Conservation (phyloP, 2,797 vertebrate species). For the Siniperca scherzeri region DNA sequence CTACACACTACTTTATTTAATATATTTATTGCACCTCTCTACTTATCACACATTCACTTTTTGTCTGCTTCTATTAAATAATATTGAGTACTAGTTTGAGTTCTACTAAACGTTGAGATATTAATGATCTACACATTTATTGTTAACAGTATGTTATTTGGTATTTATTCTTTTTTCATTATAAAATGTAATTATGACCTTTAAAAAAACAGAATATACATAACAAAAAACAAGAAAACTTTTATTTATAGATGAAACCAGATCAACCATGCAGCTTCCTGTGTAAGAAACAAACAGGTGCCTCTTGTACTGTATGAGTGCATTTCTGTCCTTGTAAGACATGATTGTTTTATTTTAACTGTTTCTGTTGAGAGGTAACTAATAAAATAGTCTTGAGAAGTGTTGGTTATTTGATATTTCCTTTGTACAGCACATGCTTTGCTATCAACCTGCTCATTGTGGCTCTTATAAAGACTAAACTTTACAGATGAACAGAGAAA, state of each 20-base stretch:
- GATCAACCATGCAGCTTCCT: constrained; percentile 3
- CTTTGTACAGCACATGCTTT: background rate
- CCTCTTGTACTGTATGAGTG: constrained; percentile 37
- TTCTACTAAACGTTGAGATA: constrained; percentile 27
- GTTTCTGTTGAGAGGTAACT: constrained; percentile 26
- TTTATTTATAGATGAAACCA: too few species aligned
- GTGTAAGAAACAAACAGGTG: constrained; percentile 26
- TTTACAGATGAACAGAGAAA: background rate
- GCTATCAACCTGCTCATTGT: background rate
- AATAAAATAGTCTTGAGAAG: constrained; percentile 53
- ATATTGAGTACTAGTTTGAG: constrained; percentile 38
- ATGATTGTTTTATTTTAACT: constrained; percentile 38
- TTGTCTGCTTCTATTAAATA: constrained; percentile 31
- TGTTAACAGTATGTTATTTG: constrained; percentile 41
- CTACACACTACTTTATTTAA: constrained; percentile 21
- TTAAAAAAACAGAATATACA: constrained; percentile 20
- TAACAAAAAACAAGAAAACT: background rate
- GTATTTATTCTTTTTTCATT: constrained; percentile 61
- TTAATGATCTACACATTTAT: constrained; percentile 54
- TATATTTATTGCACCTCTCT: constrained; percentile 42
- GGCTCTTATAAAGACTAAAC: background rate
- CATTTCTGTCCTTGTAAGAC: constrained; percentile 44
- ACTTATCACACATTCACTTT: constrained; percentile 16
- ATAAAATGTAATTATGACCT: constrained; percentile 29
- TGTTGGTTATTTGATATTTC: constrained; percentile 7